Base-by-base conservation (phyloP, 1,140 invertebrate species). In the Magallana angulata region DNA sequence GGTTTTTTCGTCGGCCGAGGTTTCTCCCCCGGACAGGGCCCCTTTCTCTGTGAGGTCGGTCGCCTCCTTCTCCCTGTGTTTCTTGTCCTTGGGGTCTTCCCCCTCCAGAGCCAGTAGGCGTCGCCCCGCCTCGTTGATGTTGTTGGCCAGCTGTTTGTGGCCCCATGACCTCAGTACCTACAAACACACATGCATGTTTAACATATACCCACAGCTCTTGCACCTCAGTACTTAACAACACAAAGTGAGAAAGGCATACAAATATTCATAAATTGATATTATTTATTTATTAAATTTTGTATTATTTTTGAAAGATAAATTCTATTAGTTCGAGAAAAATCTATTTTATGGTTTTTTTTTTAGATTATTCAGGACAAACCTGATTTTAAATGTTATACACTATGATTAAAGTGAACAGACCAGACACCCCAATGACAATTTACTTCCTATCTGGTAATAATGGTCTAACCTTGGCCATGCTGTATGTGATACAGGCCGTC, bases 401-500 rank as follows among this genome's bases (percentile, higher is more conserved):
- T 48, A 48, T 48, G 5, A 48, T 48, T 48, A 48, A 48, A 48
- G 36, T 48, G 1, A 48, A 48, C 36, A 48, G 36, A 48, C 36
- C 36, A 48, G 36, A 48, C 36, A 48, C 36, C 36, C 36, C 36
- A 48, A 48, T 4, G 36, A 48, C 36, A 48, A 48, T 48, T 48
- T 48, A 48, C 36, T 48, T 48, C 24, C 24, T 0, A 24, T 24
- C 24, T 24, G 0, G 36, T 36, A 0, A 36, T 36, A 36, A 0
- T 36, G 36, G 36, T 48, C 56, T 84, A 91, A 94, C 94, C 92
- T 94, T 94, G n/a, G 93, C 93, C 89, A 94, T 88, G 85, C 94
- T 92, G 84, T 92, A 95, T 57, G 93, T 94, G 18, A 94, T 93
- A 88, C 93, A 94, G 48, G 94, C 94, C 14, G 93, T 93, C 94